Conservation (phyloP, 1,140 invertebrate species). For the Drusus annulatus region DNA sequence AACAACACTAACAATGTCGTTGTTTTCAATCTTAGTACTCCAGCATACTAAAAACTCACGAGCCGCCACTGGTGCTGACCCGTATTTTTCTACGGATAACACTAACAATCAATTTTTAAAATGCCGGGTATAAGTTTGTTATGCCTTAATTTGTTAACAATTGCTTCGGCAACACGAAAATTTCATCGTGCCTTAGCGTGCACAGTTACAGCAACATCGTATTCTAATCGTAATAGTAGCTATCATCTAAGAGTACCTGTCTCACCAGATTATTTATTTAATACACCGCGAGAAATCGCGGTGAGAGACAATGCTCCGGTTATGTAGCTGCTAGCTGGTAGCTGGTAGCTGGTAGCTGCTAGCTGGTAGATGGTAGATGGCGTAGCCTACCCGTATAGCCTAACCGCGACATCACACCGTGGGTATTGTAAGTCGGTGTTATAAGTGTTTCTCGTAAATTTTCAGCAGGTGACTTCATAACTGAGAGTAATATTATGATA, state of each 20-base stretch:
- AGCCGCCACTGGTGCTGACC: too few species aligned
- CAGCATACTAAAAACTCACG: too few species aligned
- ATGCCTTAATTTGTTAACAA: too few species aligned
- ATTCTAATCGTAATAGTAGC: too few species aligned
- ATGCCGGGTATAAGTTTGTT: too few species aligned
- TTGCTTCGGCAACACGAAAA: too few species aligned
- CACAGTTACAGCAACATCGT: too few species aligned
- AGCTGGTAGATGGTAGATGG: neutral
- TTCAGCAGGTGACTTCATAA: neutral
- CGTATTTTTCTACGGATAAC: too few species aligned
- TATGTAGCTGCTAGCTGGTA: constrained; percentile 18
- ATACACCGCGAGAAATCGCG: constrained; percentile 31
- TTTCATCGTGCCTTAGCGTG: too few species aligned
- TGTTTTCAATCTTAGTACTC: too few species aligned
- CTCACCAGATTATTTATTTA: neutral
- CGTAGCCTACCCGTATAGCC: neutral
- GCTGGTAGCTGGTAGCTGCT: constrained; percentile 20
- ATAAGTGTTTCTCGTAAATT: neutral
- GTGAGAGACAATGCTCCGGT: constrained; percentile 33
- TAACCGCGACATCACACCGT: constrained; percentile 13
- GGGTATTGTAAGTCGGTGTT: neutral
- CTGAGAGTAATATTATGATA: neutral
- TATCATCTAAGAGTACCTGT: neutral
- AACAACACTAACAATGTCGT: too few species aligned
- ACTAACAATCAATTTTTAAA: too few species aligned